phyloP scores from a whole-genome alignment of 1,140 invertebrate genomes.

The Psilanteris sp. region DNA sequence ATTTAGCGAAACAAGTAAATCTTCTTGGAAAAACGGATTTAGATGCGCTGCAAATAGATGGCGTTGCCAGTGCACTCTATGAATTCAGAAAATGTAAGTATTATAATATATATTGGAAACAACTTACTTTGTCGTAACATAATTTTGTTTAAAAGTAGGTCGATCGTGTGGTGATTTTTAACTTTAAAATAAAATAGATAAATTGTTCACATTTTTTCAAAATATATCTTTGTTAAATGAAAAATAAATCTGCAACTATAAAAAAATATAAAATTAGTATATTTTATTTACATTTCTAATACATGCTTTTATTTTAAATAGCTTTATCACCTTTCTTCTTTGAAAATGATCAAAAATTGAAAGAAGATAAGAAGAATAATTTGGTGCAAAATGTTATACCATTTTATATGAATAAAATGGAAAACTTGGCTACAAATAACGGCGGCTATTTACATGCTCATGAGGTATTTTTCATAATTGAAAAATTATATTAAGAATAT shows the following conservation, averaged over 20 bases:
- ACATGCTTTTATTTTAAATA: constrained; percentile 2
- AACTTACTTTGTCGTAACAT: constrained; percentile 22
- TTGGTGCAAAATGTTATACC: constrained; percentile 70
- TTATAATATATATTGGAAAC: constrained; percentile 44
- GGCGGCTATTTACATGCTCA: constrained; percentile 75
- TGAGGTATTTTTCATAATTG: constrained; percentile 62
- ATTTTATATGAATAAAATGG: constrained; percentile 72
- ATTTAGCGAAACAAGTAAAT: constrained; percentile 80
- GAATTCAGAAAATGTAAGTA: constrained; percentile 72
- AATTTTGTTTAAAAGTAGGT: constrained; percentile 36
- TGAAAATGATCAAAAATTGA: constrained; percentile 67
- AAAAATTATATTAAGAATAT: background rate
- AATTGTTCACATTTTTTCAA: too few relatives aligned
- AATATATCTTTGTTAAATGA: too few relatives aligned
- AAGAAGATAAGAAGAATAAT: constrained; percentile 65
- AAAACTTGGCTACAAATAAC: constrained; percentile 70
- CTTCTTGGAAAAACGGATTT: constrained; percentile 79
- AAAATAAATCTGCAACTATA: too few relatives aligned
- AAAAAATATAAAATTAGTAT: too few relatives aligned
- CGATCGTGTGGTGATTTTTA: constrained; percentile 40
- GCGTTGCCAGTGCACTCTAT: constrained; percentile 68
- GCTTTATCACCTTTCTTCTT: constrained; percentile 65
- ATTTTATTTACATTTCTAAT: too few relatives aligned
- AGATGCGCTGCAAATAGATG: constrained; percentile 74
- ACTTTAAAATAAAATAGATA: too few relatives aligned